These are phyloP conservation scores for Sylvia atricapilla DNA, from an alignment of 2,113 vertebrate genomes.

Conservation along the genomic window DNA sequence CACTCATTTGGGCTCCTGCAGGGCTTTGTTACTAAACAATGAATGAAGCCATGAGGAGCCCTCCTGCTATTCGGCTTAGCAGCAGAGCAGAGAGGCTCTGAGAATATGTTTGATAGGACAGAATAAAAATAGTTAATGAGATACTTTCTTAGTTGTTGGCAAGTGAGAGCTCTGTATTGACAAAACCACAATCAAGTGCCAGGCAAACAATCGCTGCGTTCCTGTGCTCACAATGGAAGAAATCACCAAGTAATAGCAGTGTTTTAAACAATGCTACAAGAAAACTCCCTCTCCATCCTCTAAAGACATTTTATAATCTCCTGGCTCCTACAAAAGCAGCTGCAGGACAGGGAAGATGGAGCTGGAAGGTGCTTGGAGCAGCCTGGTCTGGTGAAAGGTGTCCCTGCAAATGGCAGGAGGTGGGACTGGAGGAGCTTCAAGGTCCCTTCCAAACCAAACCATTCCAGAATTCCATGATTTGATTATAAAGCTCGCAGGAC, in stretches of 20 bases:
- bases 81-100: not conserved
- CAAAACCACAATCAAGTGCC: not conserved
- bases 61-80: not conserved
- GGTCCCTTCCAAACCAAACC: not conserved
- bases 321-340: not conserved
- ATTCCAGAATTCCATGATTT: not conserved
- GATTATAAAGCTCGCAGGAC: not conserved
- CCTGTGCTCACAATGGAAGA: not conserved
- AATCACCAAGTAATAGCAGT: not conserved
- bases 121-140: constrained; percentile 1
- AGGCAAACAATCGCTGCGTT: not conserved
- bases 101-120: not conserved
- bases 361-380: not conserved
- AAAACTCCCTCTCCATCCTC: not conserved
- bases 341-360: not conserved
- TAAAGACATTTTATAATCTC: not conserved
- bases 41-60: not conserved
- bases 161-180: not conserved
- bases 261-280: not conserved
- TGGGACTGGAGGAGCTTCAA: not conserved
- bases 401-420: not conserved
- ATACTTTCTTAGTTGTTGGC: not conserved
- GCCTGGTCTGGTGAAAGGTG: not conserved
- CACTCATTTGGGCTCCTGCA: not conserved
- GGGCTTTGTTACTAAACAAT: not conserved